Conservation (phyloP, 1,140 invertebrate genomes). For the Aethina tumida region DNA sequence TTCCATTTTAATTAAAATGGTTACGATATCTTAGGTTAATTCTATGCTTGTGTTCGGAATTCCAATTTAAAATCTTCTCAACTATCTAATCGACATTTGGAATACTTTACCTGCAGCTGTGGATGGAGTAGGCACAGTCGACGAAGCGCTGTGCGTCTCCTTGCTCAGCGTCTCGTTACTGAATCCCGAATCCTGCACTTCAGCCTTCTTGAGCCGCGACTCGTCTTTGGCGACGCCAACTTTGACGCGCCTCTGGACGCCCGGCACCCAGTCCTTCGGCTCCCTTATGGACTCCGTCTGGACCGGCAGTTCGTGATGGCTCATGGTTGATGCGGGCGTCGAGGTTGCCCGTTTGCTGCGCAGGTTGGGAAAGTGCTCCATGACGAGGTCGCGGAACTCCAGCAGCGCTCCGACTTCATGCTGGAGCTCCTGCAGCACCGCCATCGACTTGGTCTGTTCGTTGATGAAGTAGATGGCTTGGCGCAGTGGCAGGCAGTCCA, state of each 20-base stretch:
- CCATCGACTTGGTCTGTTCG: conserved; percentile 71
- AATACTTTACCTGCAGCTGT: conserved; percentile 36
- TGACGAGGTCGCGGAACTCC: conserved; percentile 82
- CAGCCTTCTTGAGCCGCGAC: conserved; percentile 50
- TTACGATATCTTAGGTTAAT: too few species aligned
- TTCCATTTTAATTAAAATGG: too few species aligned
- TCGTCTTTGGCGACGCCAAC: conserved; percentile 39
- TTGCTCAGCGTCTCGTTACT: conserved; percentile 73
- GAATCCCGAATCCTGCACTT: conserved; percentile 76
- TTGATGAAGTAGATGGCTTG: conserved; percentile 55
- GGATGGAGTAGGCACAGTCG: conserved; percentile 39
- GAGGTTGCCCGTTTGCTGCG: conserved; percentile 56
- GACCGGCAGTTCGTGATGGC: conserved; percentile 21
- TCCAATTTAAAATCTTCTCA: conserved; percentile 12
- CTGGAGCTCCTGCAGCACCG: conserved; percentile 73
- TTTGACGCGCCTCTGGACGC: conserved; percentile 64
- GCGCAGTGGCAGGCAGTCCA: conserved; percentile 61
- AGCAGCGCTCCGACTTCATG: conserved; percentile 81
- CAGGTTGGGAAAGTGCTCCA: conserved; percentile 83
- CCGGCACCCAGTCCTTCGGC: conserved; percentile 61
- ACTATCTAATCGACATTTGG: not conserved
- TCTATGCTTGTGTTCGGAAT: too few species aligned
- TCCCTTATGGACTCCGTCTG: conserved; percentile 32
- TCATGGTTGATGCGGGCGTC: conserved; percentile 36
- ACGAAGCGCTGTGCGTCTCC: conserved; percentile 55